Base-by-base conservation (phyloP, 1,140 invertebrate genomes). In the Tetranychus urticae region DNA sequence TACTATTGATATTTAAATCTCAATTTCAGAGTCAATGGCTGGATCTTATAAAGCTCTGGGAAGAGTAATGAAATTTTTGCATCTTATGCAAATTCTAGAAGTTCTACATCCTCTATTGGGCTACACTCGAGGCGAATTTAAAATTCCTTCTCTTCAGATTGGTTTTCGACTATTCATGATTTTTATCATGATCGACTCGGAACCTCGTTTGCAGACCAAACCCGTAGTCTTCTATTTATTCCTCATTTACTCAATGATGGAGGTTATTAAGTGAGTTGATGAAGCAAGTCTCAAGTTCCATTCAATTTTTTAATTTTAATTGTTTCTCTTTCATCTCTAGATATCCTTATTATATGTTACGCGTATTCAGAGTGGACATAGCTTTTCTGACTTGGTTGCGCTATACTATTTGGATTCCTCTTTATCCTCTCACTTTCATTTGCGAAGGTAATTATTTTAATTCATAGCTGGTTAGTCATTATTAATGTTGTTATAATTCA, bases 381-480 rank as follows among this genome's bases (percentile, higher is more conserved):
- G 12, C 46, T 34, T 39, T 52, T 45, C 69, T 94, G n/a, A 92
- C 86, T 0, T 94, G 89, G 90, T 71, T 93, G 1, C 77, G 90
- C 36, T 94, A 94, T 69, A 86, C 85, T 0, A 77, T 89, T 42
- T 96, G 90, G 90, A 89, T 94, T 62, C 81, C 85, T 0, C 74
- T 94, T 0, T 94, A 93, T 72, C 90, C 90, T 0, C 68, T 92
- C 55, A 89, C 88, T 14, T 82, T 92, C 67, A 65, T 90, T 2
- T 85, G 83, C 69, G 90, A 96, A 77, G 84, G 58, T 59, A 48
- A 31, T 36, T 36, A 0, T 2, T 0, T n/a, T 1, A 5, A 52
- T 8, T 14, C 14, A 52, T 36, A 36, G 10, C 55, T 13, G 1
- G 13, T 5, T 5, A 5, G 46, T 47, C 0, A 3, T 59, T 5